These are phyloP conservation scores for Agapornis roseicollis DNA, from an alignment of 2,113 vertebrate genomes.

Conservation along the genomic window DNA sequence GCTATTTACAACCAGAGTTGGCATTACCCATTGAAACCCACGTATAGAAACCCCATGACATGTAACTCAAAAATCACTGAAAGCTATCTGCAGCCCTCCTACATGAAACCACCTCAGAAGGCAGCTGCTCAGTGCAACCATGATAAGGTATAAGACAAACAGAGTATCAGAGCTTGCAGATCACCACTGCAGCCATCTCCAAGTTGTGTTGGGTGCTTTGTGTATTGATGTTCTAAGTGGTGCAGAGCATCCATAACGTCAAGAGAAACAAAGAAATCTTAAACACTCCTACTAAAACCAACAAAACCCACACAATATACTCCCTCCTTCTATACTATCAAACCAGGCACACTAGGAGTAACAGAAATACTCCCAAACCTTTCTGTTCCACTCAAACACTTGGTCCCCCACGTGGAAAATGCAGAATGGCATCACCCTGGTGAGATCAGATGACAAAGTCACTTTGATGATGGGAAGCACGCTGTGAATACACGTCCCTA, in stretches of 20 bases:
- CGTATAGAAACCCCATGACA: fast-evolving
- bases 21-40: fast-evolving
- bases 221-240: not conserved
- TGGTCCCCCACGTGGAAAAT: not conserved
- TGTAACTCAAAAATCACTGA: fast-evolving
- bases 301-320: not conserved
- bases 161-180: not conserved
- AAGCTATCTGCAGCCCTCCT: not conserved
- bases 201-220: not conserved
- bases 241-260: fast-evolving
- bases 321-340: not conserved
- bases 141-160: not conserved
- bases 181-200: not conserved
- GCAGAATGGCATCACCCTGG: not conserved
- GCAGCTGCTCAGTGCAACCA: not conserved
- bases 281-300: not conserved
- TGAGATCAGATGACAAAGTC: not conserved
- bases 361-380: not conserved
- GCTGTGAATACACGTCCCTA: not conserved
- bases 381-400: not conserved
- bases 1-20: not conserved
- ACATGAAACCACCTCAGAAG: not conserved
- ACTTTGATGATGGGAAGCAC: not conserved
- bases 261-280: not conserved
- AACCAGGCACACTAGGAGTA: not conserved